These are phyloP conservation scores for Hephaestus fuliginosus DNA, from an alignment of 2,797 vertebrate genomes.

Conservation along the genomic window DNA sequence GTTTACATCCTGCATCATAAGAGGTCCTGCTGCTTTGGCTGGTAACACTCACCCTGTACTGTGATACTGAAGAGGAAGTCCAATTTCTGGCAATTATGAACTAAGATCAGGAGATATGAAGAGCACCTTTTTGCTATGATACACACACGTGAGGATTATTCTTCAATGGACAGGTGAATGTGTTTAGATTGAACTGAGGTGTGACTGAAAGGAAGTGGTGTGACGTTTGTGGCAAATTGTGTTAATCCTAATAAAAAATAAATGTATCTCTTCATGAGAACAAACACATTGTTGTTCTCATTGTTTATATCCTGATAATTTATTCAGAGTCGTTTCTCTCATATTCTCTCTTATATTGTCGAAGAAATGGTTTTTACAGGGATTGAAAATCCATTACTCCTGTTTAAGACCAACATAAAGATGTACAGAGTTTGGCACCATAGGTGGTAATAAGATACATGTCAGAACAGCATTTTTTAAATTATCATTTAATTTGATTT, in stretches of 20 bases:
- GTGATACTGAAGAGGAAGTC: too few relatives aligned
- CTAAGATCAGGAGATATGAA: too few relatives aligned
- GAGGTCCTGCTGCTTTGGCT: too few relatives aligned
- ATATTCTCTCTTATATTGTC: neutral
- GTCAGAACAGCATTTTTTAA: constrained; percentile 40
- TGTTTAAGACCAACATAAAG: neutral
- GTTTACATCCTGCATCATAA: too few relatives aligned
- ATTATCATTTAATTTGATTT: constrained; percentile 59
- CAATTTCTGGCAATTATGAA: too few relatives aligned
- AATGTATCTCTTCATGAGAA: constrained; percentile 20
- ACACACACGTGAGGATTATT: too few relatives aligned
- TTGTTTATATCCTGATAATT: neutral
- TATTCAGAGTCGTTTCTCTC: constrained; percentile 1
- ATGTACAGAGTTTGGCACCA: constrained; percentile 19
- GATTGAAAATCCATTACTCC: constrained; percentile 13
- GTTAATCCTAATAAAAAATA: neutral
- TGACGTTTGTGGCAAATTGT: neutral
- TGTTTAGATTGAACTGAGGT: neutral
- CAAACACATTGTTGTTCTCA: neutral
- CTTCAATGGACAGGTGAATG: too few relatives aligned
- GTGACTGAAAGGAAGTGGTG: too few relatives aligned
- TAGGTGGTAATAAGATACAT: constrained; percentile 46
- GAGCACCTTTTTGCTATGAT: too few relatives aligned
- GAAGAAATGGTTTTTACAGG: neutral
- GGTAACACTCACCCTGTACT: too few relatives aligned